Conservation (phyloP, 1,140 invertebrate genomes). For the Eriosoma lanigerum region DNA sequence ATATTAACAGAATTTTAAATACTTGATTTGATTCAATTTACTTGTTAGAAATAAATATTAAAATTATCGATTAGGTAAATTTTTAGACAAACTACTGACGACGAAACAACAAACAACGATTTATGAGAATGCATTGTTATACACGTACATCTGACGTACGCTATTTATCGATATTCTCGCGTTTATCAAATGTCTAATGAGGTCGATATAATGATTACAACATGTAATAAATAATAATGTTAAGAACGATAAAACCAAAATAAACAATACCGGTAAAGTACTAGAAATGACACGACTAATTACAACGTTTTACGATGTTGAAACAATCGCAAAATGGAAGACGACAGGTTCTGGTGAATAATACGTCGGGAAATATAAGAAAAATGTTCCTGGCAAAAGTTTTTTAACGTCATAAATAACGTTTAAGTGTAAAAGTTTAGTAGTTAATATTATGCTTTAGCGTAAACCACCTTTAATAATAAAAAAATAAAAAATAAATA, state of each 20-base stretch:
- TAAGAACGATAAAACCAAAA: neutral
- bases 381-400: slow-evolving; percentile 15
- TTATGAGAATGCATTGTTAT: no score
- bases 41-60: no score
- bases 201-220: neutral
- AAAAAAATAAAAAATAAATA: slow-evolving; percentile 18
- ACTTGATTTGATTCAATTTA: no score
- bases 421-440: slow-evolving; percentile 45
- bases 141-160: no score
- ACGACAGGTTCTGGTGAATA: slow-evolving; percentile 19
- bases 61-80: no score
- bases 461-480: neutral
- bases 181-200: slow-evolving; percentile 31
- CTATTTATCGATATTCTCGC: no score
- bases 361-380: slow-evolving; percentile 30
- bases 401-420: slow-evolving; percentile 41
- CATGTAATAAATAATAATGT: no score
- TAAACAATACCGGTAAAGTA: neutral
- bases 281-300: slow-evolving; percentile 28
- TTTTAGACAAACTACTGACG: no score
- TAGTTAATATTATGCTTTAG: slow-evolving; percentile 29
- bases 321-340: slow-evolving; percentile 23
- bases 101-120: no score
- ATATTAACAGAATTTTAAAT: no score
- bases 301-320: slow-evolving; percentile 22